Percentiles rank a stretch among this genome's conserved stretches.
These are phyloP conservation scores for Busseola fusca DNA, from an alignment of 2,888 invertebrate species.

Conservation along the genomic window DNA sequence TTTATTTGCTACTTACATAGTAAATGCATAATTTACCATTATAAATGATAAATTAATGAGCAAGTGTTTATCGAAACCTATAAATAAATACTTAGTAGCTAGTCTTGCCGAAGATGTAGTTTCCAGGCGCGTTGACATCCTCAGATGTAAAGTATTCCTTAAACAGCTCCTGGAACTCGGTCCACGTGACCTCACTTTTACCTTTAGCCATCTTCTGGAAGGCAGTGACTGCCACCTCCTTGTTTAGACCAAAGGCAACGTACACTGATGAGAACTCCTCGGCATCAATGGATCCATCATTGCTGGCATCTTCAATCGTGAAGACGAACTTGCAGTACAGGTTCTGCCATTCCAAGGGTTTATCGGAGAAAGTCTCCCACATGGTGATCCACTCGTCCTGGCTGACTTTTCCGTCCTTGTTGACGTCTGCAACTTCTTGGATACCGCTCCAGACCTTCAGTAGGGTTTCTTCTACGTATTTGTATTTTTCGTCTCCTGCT, in stretches of 20 bases:
- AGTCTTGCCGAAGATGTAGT: constrained; percentile 92
- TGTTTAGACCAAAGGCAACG: constrained; percentile 92
- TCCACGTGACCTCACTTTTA: constrained; percentile 91
- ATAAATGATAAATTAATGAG: neutral
- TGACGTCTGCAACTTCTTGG: constrained; percentile 93
- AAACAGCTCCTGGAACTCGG: constrained; percentile 94
- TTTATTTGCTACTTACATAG: constrained; percentile 56
- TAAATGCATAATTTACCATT: constrained; percentile 44
- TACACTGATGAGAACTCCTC: constrained; percentile 95
- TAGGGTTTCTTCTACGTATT: constrained; percentile 92
- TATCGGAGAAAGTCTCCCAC: constrained; percentile 91
- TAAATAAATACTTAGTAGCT: constrained; percentile 61
- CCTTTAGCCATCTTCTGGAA: constrained; percentile 94
- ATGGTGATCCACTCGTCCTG: constrained; percentile 72
- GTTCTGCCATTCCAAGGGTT: constrained; percentile 94
- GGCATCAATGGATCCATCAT: constrained; percentile 92
- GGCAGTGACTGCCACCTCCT: constrained; percentile 92
- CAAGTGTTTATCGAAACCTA: constrained; percentile 6
- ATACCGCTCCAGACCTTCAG: constrained; percentile 95
- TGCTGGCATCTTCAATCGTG: constrained; percentile 95
- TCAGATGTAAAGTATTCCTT: constrained; percentile 92
- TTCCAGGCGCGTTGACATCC: constrained; percentile 76
- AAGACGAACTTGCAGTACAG: constrained; percentile 96
- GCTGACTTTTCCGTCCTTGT: constrained; percentile 94
- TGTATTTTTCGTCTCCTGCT: constrained; percentile 92